Percentiles rank a stretch among this genome's conserved stretches.
phyloP scores from a whole-genome alignment of 2,113 vertebrate species.

The Spheniscus mendiculus region DNA sequence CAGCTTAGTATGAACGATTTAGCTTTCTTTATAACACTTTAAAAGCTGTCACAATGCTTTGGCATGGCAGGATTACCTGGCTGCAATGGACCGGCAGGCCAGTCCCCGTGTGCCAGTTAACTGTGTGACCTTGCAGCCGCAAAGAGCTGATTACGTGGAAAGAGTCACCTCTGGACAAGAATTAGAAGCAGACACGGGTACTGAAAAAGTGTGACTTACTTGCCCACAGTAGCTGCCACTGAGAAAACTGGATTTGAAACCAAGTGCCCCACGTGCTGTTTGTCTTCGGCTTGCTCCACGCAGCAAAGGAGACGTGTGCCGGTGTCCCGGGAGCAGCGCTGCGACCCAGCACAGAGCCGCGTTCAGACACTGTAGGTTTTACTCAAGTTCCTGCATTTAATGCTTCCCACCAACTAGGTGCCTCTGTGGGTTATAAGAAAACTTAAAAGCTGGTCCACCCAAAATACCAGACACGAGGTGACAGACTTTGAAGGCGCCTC shows the following conservation, averaged over 20 bases:
- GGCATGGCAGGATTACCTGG: neutral
- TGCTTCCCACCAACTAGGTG: neutral
- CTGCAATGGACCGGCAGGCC: neutral
- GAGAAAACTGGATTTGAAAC: neutral
- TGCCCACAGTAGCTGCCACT: neutral
- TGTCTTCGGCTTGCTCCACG: neutral
- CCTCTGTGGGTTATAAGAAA: neutral
- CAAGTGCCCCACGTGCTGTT: neutral
- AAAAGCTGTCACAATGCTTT: neutral
- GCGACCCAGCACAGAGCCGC: neutral
- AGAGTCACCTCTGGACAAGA: neutral
- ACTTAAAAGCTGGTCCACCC: neutral
- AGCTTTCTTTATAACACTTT: rapidly evolving
- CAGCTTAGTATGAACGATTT: neutral
- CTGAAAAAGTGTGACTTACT: neutral
- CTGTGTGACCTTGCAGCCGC: neutral
- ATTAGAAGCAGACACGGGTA: neutral
- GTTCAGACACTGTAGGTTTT: rapidly evolving
- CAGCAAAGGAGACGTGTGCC: neutral
- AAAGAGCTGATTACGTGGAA: neutral
- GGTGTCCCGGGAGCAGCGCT: neutral
- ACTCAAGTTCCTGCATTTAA: neutral
- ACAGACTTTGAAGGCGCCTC: neutral
- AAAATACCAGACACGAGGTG: neutral
- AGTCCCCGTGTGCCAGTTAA: rapidly evolving